Evolutionary conservation across 2,113 vertebrate genomes (phyloP).

Genomic region (Barbus barbus): DNA sequence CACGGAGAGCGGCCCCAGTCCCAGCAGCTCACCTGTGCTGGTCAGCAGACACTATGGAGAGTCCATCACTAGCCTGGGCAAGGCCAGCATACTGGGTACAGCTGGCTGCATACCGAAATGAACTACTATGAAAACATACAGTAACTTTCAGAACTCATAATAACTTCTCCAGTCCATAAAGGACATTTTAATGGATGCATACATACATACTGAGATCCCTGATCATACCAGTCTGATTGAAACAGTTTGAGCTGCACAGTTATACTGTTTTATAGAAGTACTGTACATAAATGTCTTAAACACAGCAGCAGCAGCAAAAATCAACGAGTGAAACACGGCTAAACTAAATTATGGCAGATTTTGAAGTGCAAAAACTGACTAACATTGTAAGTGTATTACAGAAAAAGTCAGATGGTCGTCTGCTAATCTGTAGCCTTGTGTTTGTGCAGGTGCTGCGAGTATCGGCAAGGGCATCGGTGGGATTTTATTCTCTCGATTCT

Average conservation of each 20-base stretch:
- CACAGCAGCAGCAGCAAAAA: no score
- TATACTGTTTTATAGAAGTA: no score
- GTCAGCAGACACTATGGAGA: constrained; percentile 90
- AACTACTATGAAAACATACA: no score
- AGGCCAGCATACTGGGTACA: constrained; percentile 93
- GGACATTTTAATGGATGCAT: no score
- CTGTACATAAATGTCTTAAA: no score
- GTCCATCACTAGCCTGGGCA: constrained; percentile 96
- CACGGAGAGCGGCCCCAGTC: constrained; percentile 85
- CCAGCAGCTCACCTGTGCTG: constrained; percentile 90
- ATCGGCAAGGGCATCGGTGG: constrained; percentile 96
- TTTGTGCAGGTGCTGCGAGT: constrained; percentile 86
- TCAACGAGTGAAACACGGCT: no score
- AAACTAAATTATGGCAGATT: no score
- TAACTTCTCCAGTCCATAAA: neutral
- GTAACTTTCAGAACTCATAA: no score
- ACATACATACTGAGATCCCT: no score
- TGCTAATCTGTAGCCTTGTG: neutral
- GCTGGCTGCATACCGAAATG: neutral
- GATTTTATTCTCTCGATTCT: constrained; percentile 94
- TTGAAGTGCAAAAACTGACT: no score
- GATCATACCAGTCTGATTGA: neutral
- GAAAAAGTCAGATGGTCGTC: neutral
- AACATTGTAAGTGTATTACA: neutral
- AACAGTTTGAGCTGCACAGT: no score